phyloP scores from a whole-genome alignment of 2,113 vertebrate genomes.

The Marcusenius ussheri region DNA sequence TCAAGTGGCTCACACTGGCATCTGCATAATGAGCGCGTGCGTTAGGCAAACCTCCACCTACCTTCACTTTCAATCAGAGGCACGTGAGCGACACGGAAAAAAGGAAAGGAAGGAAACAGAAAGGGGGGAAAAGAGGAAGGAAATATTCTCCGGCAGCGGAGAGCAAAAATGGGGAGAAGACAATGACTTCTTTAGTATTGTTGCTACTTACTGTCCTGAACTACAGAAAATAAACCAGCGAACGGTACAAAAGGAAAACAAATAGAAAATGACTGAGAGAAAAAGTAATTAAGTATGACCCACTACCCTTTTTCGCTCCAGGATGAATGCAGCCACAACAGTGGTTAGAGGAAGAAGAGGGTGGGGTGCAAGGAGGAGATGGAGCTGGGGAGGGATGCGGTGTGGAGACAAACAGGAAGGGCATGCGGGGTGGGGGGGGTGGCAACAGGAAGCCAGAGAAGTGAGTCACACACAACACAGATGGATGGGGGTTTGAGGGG shows the following conservation, averaged over 20 bases:
- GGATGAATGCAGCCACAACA: conserved; percentile 57
- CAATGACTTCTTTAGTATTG: conserved; percentile 91
- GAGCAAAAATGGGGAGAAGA: conserved; percentile 85
- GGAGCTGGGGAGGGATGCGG: conserved; percentile 13
- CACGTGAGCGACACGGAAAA: conserved; percentile 92
- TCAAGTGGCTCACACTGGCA: conserved; percentile 96
- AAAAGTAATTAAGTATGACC: conserved; percentile 48
- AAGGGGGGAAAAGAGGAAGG: conserved; percentile 74
- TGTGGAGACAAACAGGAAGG: conserved; percentile 50
- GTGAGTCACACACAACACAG: conserved; percentile 57
- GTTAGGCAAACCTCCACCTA: conserved; percentile 91
- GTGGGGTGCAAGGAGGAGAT: not conserved
- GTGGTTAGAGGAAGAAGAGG: conserved; percentile 31
- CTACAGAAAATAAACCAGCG: conserved; percentile 58
- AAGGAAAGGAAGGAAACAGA: conserved; percentile 63
- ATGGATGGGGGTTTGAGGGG: conserved; percentile 37
- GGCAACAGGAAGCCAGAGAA: conserved; percentile 29
- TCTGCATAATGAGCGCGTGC: conserved; percentile 95
- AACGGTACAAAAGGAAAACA: conserved; percentile 32
- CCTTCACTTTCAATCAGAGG: conserved; percentile 92
- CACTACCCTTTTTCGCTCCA: conserved; percentile 55
- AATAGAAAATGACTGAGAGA: conserved; percentile 35
- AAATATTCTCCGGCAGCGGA: conserved; percentile 89
- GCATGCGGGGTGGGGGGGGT: conserved; percentile 70
- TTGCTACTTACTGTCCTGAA: conserved; percentile 73